phyloP scores from a whole-genome alignment of 1,140 invertebrate species.

The Aethina tumida region DNA sequence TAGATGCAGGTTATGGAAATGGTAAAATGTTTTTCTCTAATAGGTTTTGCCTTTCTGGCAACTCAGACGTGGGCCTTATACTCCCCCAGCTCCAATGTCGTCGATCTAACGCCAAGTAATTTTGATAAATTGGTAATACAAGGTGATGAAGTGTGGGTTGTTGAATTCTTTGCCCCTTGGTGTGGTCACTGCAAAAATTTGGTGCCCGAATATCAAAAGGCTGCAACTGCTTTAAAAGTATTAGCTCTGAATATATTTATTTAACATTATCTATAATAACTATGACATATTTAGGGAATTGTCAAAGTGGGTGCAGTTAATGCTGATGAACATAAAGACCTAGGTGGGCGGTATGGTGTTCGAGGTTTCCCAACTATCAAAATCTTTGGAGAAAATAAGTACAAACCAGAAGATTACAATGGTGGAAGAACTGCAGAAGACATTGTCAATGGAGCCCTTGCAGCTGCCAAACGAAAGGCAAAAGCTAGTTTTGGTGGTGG shows the following conservation, averaged over 20 bases:
- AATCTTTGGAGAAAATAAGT: constrained; percentile 83
- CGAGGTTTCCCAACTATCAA: constrained; percentile 95
- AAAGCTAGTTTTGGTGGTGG: constrained; percentile 52
- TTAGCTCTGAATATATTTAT: constrained; percentile 6
- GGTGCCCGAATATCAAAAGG: constrained; percentile 81
- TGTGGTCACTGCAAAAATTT: constrained; percentile 78
- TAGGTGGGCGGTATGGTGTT: constrained; percentile 74
- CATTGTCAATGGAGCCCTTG: constrained; percentile 75
- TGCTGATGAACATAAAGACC: constrained; percentile 77
- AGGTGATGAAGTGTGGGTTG: constrained; percentile 80
- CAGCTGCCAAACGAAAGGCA: constrained; percentile 59
- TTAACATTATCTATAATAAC: constrained; percentile 3
- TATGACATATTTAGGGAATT: constrained; percentile 55
- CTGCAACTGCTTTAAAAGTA: constrained; percentile 78
- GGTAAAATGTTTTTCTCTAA: constrained; percentile 7
- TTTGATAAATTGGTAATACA: constrained; percentile 81
- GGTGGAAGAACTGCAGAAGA: constrained; percentile 76
- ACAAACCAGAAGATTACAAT: constrained; percentile 77
- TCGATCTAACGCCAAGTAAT: constrained; percentile 83
- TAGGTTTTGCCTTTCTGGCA: constrained; percentile 16
- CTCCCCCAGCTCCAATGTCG: constrained; percentile 69
- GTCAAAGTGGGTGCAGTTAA: constrained; percentile 91
- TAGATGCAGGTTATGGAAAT: too few species aligned
- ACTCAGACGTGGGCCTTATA: constrained; percentile 54
- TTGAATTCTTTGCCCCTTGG: constrained; percentile 95